These are phyloP conservation scores for Linnaemya tessellans DNA, from an alignment of 2,888 invertebrate species.

Conservation along the genomic window DNA sequence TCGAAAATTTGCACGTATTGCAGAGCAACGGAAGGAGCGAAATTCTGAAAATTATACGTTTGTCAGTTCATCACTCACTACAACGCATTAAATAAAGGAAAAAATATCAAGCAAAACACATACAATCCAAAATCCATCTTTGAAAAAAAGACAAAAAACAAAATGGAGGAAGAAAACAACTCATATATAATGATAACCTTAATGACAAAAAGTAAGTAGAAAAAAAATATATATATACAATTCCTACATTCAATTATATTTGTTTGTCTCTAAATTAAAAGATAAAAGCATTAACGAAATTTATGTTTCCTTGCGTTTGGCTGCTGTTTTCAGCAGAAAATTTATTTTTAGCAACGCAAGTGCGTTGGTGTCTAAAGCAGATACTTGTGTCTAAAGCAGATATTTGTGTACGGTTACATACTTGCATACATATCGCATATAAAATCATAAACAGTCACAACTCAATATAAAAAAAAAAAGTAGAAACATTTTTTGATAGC, in stretches of 20 bases:
- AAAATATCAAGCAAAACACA: constrained; percentile 13
- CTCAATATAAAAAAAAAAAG: no score
- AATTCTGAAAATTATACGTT: background rate
- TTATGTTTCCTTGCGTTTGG: background rate
- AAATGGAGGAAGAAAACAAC: constrained; percentile 82
- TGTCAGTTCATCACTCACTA: constrained; percentile 3
- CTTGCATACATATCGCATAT: no score
- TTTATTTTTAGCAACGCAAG: background rate
- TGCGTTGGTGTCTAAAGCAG: background rate
- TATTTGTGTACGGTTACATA: no score
- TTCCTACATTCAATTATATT: background rate
- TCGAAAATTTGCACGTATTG: constrained; percentile 30
- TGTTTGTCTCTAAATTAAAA: background rate
- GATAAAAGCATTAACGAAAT: background rate
- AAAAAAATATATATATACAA: background rate
- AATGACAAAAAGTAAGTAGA: constrained; percentile 82
- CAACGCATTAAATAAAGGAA: constrained; percentile 36
- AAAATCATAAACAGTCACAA: no score
- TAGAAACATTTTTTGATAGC: no score
- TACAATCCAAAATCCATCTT: background rate
- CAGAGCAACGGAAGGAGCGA: background rate
- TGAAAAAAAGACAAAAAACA: constrained; percentile 54
- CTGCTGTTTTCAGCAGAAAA: background rate
- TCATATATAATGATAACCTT: constrained; percentile 79
- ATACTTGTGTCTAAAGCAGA: background rate